These are phyloP conservation scores for Campoletis raptor DNA, from an alignment of 2,888 invertebrate species.

Conservation along the genomic window DNA sequence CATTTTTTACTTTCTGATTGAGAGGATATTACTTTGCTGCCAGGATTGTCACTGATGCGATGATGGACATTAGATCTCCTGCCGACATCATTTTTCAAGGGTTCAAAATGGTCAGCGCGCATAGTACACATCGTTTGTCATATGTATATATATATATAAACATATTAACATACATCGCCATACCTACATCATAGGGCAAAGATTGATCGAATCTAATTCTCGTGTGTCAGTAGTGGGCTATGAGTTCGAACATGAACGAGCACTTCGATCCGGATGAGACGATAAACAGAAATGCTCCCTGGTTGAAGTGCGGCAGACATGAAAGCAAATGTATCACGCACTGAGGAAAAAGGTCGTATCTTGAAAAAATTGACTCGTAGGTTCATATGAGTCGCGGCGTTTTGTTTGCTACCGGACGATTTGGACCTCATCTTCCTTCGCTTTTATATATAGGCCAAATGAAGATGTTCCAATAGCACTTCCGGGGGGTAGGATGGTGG, in stretches of 20 bases:
- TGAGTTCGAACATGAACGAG: constrained; percentile 47
- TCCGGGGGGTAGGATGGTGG: constrained; percentile 2
- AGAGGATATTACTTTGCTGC: not conserved
- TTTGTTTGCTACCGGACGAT: not conserved
- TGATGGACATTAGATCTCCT: constrained; percentile 26
- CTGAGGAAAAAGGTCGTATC: constrained; percentile 25
- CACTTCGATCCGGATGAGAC: constrained; percentile 67
- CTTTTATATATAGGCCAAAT: not conserved
- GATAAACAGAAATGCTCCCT: constrained; percentile 64
- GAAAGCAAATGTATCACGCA: constrained; percentile 31
- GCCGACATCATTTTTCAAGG: constrained; percentile 44
- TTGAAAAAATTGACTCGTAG: not conserved
- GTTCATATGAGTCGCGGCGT: not conserved
- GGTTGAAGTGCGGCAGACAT: constrained; percentile 55
- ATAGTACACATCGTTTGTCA: not conserved
- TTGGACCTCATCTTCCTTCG: constrained; percentile 1
- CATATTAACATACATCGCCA: not conserved
- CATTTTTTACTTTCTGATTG: not conserved
- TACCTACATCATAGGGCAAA: constrained; percentile 38
- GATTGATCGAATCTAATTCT: constrained; percentile 67
- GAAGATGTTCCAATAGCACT: constrained; percentile 7
- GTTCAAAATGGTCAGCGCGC: constrained; percentile 16
- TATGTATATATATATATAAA: not conserved
- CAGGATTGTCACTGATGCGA: constrained; percentile 25
- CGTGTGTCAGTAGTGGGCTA: constrained; percentile 56